These are phyloP conservation scores for Polypedilum pembai DNA, from an alignment of 1,140 invertebrate genomes.

Conservation along the genomic window DNA sequence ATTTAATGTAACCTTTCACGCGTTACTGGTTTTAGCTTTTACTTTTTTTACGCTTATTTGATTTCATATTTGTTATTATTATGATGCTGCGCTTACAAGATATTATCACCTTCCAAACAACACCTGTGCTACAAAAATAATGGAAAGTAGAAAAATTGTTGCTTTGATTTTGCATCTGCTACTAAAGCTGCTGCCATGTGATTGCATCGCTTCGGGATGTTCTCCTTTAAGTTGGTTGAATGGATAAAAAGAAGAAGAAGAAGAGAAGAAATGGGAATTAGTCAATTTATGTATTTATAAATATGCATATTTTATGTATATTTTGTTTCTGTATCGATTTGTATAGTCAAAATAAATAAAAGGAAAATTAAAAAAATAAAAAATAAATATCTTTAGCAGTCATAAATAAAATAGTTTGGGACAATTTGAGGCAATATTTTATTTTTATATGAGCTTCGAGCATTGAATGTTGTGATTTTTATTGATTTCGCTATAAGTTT, in stretches of 20 bases:
- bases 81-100: not conserved
- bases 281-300: too few relatives aligned
- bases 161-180: not conserved
- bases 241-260: conserved; percentile 43
- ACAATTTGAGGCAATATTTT: too few relatives aligned
- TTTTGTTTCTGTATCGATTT: too few relatives aligned
- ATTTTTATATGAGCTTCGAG: too few relatives aligned
- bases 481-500: too few relatives aligned
- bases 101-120: not conserved
- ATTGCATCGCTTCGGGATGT: conserved; percentile 34
- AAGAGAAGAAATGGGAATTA: not conserved
- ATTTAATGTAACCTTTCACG: not conserved
- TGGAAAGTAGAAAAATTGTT: not conserved
- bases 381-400: too few relatives aligned
- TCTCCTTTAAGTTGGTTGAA: conserved; percentile 31
- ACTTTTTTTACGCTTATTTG: not conserved
- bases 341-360: too few relatives aligned
- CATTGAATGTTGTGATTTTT: too few relatives aligned
- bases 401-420: too few relatives aligned
- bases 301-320: too few relatives aligned
- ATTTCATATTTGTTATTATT: conserved; percentile 20
- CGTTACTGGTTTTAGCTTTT: not conserved
- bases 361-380: too few relatives aligned
- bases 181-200: not conserved
- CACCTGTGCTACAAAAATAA: not conserved